These are phyloP conservation scores for Mastigias papua DNA, from an alignment of 30 jellyfish, hydroid and myxozoan species.

Conservation along the genomic window DNA sequence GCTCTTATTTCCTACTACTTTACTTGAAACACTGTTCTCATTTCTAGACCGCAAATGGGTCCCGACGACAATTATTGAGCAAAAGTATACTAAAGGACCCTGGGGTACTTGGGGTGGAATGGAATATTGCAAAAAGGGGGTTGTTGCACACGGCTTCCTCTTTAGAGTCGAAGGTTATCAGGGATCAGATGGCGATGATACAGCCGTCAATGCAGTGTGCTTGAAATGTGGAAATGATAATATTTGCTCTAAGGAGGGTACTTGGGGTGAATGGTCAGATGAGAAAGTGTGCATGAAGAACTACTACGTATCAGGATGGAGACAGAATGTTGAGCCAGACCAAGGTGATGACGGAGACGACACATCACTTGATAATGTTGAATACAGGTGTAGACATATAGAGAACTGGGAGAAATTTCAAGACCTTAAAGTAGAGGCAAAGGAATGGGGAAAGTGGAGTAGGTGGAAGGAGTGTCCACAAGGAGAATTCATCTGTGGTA, in stretches of 20 bases:
- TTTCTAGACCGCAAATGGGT: slow-evolving; percentile 26
- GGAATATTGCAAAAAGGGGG: slow-evolving; percentile 57
- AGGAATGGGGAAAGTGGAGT: slow-evolving; percentile 74
- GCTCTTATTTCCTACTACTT: no score
- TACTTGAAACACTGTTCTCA: background rate
- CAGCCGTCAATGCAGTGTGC: slow-evolving; percentile 71
- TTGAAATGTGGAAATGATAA: slow-evolving; percentile 39
- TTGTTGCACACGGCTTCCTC: slow-evolving; percentile 44
- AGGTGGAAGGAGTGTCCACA: slow-evolving; percentile 52
- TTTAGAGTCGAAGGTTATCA: slow-evolving; percentile 18
- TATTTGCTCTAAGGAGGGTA: slow-evolving; percentile 41
- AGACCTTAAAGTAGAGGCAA: slow-evolving; percentile 21
- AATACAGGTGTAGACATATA: slow-evolving; percentile 61
- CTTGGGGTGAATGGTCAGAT: slow-evolving; percentile 66
- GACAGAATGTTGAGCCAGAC: slow-evolving; percentile 53
- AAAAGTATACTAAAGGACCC: slow-evolving; percentile 15
- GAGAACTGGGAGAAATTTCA: slow-evolving; percentile 45
- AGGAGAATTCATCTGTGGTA: slow-evolving; percentile 73
- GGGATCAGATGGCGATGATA: slow-evolving; percentile 44
- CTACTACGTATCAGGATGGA: slow-evolving; percentile 58
- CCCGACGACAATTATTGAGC: background rate
- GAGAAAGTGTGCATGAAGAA: slow-evolving; percentile 21
- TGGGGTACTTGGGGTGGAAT: slow-evolving; percentile 68
- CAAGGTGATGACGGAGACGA: slow-evolving; percentile 68
- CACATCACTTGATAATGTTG: slow-evolving; percentile 60